These are phyloP conservation scores for Oscheius sp. DNA, from an alignment of 2,888 invertebrate genomes.

Conservation along the genomic window DNA sequence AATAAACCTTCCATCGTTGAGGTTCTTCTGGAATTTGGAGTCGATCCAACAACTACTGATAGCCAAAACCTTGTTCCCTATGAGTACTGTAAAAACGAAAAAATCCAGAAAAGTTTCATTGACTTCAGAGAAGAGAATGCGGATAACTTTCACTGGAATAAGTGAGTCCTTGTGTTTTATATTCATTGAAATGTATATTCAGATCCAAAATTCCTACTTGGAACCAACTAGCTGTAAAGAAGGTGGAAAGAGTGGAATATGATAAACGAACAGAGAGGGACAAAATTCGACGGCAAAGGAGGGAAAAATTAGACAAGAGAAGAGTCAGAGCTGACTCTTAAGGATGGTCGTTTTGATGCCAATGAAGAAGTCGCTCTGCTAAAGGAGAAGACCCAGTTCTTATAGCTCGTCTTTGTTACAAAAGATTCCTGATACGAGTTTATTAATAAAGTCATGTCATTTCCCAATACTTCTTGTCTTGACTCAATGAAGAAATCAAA, in stretches of 20 bases:
- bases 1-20: not conserved
- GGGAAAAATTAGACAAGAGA: not conserved
- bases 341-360: slow-evolving; percentile 1
- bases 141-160: not conserved
- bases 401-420: slow-evolving; percentile 1
- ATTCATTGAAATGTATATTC: not conserved
- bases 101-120: not conserved
- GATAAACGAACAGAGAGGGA: not conserved
- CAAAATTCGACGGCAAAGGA: not conserved
- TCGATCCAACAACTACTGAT: not conserved
- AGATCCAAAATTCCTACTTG: not conserved
- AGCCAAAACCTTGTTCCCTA: not conserved
- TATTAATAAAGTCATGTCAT: slow-evolving; percentile 28
- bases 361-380: slow-evolving; percentile 9
- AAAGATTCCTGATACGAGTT: not conserved
- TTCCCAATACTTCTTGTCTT: slow-evolving; percentile 42
- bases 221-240: not conserved
- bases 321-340: not conserved
- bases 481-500: slow-evolving; percentile 53
- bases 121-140: not conserved
- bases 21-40: not conserved
- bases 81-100: not conserved
- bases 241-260: not conserved
- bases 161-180: not conserved
- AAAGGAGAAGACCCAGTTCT: not conserved